Conservation (phyloP, 2,797 vertebrate genomes). For the Pogonophryne albipinna region DNA sequence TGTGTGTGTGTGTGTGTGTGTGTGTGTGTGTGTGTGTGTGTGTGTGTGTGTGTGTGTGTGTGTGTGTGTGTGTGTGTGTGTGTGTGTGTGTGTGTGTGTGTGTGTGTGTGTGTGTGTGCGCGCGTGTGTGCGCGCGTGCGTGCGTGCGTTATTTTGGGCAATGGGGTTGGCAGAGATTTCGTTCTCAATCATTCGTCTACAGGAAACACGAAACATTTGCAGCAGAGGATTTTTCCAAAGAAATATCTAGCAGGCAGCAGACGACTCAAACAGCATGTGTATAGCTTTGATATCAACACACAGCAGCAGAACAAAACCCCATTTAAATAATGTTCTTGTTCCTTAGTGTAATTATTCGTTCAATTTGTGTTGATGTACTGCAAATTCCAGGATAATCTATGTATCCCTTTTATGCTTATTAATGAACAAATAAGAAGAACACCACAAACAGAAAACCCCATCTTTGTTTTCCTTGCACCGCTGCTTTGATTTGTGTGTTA, state of each 20-base stretch:
- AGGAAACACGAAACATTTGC: slow-evolving; percentile 2
- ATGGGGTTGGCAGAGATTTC: slow-evolving; percentile 34
- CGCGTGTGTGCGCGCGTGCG: slow-evolving; percentile 3
- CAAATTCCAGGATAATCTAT: not conserved
- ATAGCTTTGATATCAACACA: slow-evolving; percentile 31
- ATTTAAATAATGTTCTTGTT: slow-evolving; percentile 12
- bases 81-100: slow-evolving; percentile 4
- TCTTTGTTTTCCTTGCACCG: slow-evolving; percentile 18
- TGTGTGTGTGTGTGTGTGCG: slow-evolving; percentile 6
- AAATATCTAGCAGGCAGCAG: not conserved
- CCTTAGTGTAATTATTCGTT: slow-evolving; percentile 7
- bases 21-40: slow-evolving; percentile 7
- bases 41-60: slow-evolving; percentile 5
- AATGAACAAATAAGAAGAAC: not conserved
- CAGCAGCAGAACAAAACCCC: slow-evolving; percentile 9
- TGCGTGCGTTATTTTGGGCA: not conserved
- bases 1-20: slow-evolving; percentile 21
- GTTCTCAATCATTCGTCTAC: slow-evolving; percentile 41
- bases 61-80: slow-evolving; percentile 5
- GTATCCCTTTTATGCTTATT: not conserved
- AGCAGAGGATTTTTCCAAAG: not conserved
- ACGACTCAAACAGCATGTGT: slow-evolving; percentile 19
- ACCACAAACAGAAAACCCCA: not conserved
- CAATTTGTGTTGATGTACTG: not conserved
- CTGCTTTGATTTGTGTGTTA: slow-evolving; percentile 49